phyloP scores from a whole-genome alignment of 1,140 invertebrate species.

The Fopius arisanus region DNA sequence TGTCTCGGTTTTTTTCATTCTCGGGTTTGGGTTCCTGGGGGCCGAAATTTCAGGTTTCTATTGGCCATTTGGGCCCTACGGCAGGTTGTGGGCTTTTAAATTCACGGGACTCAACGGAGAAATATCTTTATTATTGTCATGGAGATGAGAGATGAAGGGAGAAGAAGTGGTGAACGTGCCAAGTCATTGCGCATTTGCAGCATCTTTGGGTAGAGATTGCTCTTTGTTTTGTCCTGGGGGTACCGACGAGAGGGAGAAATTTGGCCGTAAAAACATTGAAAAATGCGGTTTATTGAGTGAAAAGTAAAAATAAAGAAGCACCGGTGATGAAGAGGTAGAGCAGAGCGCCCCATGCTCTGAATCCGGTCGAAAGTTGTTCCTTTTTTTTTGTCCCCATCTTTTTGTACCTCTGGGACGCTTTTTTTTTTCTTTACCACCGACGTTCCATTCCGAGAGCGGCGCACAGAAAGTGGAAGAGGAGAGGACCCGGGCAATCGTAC shows the following conservation, averaged over 20 bases:
- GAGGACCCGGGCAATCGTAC: slow-evolving; percentile 25
- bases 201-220: background rate
- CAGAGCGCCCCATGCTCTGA: slow-evolving; percentile 2
- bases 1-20: background rate
- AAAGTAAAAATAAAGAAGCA: slow-evolving; percentile 19
- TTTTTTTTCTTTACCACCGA: background rate
- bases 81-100: slow-evolving; percentile 44
- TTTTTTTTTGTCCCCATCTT: background rate
- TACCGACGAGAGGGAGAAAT: background rate
- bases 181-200: background rate
- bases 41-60: slow-evolving; percentile 29
- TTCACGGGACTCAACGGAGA: slow-evolving; percentile 40
- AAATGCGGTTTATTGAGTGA: slow-evolving; percentile 20
- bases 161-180: background rate
- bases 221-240: background rate
- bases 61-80: slow-evolving; percentile 6
- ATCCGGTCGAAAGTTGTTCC: slow-evolving; percentile 8
- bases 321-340: slow-evolving; percentile 32
- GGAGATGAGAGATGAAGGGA: slow-evolving; percentile 48
- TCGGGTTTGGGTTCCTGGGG: background rate
- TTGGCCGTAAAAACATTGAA: background rate
- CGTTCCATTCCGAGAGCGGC: slow-evolving; percentile 26
- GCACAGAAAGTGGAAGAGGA: slow-evolving; percentile 5
- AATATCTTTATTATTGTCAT: slow-evolving; percentile 65
- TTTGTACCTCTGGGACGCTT: background rate